These are phyloP conservation scores for Nasonia giraulti DNA, from an alignment of 1,140 invertebrate genomes.

Conservation along the genomic window DNA sequence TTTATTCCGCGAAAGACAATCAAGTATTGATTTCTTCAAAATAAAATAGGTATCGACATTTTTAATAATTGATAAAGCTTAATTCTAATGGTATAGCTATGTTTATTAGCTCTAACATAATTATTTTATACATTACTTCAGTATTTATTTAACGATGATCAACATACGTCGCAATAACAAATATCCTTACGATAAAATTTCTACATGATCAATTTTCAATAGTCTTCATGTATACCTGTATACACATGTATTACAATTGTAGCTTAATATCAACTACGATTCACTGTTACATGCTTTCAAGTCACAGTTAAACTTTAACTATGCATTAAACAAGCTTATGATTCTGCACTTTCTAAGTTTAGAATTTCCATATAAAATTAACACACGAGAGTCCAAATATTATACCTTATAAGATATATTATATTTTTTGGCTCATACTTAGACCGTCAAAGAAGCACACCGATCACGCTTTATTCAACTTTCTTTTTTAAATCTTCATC, in stretches of 20 bases:
- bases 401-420: neutral
- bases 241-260: neutral
- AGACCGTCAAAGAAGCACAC: neutral
- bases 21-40: neutral
- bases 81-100: neutral
- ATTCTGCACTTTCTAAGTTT: neutral
- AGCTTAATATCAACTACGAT: neutral
- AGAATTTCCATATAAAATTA: neutral
- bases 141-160: neutral
- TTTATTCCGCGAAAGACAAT: neutral
- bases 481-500: neutral
- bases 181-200: neutral
- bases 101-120: constrained; percentile 1
- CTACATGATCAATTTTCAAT: neutral
- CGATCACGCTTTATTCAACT: neutral
- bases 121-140: neutral
- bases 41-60: neutral
- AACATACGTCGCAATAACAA: constrained; percentile 1
- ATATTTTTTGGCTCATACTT: neutral
- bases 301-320: neutral
- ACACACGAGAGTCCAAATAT: neutral
- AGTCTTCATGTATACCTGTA: constrained; percentile 4
- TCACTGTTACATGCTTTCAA: neutral
- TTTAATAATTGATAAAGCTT: neutral
- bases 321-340: neutral